Conservation (phyloP, 2,113 vertebrate genomes). For the Kryptolebias marmoratus region DNA sequence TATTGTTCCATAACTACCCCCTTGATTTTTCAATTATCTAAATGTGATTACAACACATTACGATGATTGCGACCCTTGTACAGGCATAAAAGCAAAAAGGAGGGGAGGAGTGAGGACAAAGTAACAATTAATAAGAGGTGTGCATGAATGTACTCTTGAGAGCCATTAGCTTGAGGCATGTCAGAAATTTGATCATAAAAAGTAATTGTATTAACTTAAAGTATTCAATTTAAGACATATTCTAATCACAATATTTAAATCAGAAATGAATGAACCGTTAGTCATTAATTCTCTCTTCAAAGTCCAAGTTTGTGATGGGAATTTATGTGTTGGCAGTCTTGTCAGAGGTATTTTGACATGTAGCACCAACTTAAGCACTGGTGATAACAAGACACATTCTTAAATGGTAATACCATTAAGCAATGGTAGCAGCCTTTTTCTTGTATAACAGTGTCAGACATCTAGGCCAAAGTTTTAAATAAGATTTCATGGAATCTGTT, state of each 20-base stretch:
- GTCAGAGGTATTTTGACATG: background rate
- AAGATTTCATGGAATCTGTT: too few species aligned
- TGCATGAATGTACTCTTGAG: constrained; percentile 23
- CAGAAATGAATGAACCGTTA: background rate
- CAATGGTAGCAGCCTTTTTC: too few species aligned
- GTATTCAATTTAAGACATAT: constrained; percentile 3
- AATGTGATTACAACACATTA: constrained; percentile 61
- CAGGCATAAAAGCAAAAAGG: constrained; percentile 13
- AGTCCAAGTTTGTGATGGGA: background rate
- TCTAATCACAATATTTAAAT: background rate
- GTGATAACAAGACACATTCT: background rate
- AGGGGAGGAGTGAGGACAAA: constrained; percentile 29
- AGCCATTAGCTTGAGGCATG: constrained; percentile 17
- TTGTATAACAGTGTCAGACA: too few species aligned
- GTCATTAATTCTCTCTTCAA: background rate
- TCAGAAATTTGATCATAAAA: constrained; percentile 15
- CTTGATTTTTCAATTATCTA: constrained; percentile 56
- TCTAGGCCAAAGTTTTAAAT: too few species aligned
- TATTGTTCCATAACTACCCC: constrained; percentile 49
- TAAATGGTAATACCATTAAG: background rate
- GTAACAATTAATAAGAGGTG: constrained; percentile 47
- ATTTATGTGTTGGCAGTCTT: too few species aligned
- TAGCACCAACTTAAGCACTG: background rate
- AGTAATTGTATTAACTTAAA: constrained; percentile 43
- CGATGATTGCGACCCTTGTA: constrained; percentile 44